These are phyloP conservation scores for Silurus aristotelis DNA, from an alignment of 2,797 vertebrate genomes.

Conservation along the genomic window DNA sequence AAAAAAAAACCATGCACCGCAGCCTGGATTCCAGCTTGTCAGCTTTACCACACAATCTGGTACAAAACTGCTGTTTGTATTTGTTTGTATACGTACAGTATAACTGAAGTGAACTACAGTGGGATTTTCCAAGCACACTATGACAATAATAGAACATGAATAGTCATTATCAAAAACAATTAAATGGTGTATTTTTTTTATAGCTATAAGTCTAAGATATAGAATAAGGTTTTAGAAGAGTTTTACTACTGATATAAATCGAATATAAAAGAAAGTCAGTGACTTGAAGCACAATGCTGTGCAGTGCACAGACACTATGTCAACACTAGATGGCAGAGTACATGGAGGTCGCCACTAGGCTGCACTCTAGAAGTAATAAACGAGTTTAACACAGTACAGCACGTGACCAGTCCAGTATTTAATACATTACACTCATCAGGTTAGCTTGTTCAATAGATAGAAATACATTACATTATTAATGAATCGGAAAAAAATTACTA, in stretches of 20 bases:
- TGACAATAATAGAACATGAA: neutral
- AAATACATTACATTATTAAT: neutral
- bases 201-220: neutral
- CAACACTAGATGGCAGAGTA: slow-evolving; percentile 35
- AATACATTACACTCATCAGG: too few species aligned
- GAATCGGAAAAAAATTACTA: neutral
- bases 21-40: slow-evolving; percentile 58
- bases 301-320: slow-evolving; percentile 1
- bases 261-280: neutral
- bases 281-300: neutral
- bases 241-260: too few species aligned
- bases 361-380: neutral
- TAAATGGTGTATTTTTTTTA: neutral
- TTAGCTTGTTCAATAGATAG: neutral
- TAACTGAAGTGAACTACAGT: neutral
- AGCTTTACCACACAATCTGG: neutral
- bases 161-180: neutral
- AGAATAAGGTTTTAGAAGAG: neutral
- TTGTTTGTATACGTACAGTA: slow-evolving; percentile 1
- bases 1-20: neutral
- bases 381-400: neutral
- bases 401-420: neutral
- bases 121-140: neutral
- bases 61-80: neutral
- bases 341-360: neutral